Evolutionary conservation across 2,888 invertebrate species (phyloP).

Genomic region (Penaeus monodon): DNA sequence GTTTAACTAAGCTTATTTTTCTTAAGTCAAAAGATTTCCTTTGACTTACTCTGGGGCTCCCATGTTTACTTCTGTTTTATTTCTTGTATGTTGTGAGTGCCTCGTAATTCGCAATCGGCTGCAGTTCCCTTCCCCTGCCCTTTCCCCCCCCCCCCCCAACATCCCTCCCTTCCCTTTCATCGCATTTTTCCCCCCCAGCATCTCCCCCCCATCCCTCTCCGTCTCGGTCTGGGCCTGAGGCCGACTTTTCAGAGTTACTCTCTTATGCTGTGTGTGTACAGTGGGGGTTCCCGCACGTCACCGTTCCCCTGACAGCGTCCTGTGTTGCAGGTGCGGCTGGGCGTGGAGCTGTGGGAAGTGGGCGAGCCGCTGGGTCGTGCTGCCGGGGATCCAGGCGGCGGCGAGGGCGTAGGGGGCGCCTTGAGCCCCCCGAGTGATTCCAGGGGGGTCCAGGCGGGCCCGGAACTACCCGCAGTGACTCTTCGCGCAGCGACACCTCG

Average conservation of each 20-base stretch:
- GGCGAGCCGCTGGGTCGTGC: constrained; percentile 50
- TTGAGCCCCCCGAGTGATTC: constrained; percentile 50
- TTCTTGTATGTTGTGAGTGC: not conserved
- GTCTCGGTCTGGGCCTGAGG: not conserved
- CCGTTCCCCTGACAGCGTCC: not conserved
- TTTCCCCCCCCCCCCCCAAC: not conserved
- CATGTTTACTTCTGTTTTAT: too few species aligned
- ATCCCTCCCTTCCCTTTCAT: not conserved
- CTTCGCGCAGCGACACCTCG: constrained; percentile 40
- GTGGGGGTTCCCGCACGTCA: not conserved
- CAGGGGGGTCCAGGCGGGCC: constrained; percentile 52
- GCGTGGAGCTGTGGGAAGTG: constrained; percentile 64
- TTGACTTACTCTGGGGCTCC: too few species aligned
- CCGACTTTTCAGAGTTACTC: too few species aligned
- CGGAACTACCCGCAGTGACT: constrained; percentile 54
- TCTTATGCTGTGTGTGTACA: not conserved
- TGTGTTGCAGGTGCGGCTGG: constrained; percentile 57
- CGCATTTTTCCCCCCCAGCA: not conserved
- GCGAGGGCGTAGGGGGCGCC: constrained; percentile 46
- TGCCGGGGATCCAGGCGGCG: constrained; percentile 31
- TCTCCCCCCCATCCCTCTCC: not conserved
- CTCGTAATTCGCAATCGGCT: not conserved
- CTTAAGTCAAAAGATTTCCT: too few species aligned
- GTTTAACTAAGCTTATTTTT: too few species aligned
- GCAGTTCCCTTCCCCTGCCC: not conserved